These are phyloP conservation scores for Ophion obscuratus DNA, from an alignment of 2,888 invertebrate species.

Conservation along the genomic window DNA sequence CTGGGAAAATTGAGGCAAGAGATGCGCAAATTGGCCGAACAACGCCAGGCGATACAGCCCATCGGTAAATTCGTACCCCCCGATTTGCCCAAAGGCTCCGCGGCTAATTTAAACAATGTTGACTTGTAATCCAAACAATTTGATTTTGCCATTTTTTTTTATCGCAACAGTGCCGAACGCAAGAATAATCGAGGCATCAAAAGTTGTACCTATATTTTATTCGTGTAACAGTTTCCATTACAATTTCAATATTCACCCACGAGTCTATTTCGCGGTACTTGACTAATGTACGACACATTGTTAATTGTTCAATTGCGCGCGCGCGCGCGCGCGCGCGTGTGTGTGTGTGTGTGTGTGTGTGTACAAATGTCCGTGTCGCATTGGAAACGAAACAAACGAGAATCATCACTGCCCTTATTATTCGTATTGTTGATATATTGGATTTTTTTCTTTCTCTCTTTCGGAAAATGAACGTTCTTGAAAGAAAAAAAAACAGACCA, in stretches of 20 bases:
- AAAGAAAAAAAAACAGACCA: conserved; percentile 23
- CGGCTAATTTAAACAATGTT: conserved; percentile 92
- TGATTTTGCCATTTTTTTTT: background rate
- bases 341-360: conserved; percentile 64
- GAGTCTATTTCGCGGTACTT: conserved; percentile 31
- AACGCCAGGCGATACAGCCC: conserved; percentile 85
- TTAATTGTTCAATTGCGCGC: conserved; percentile 54
- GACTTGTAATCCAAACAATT: conserved; percentile 86
- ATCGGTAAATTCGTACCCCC: conserved; percentile 88
- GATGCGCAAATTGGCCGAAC: conserved; percentile 90
- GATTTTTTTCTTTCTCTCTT: conserved; percentile 10
- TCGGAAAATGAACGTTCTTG: conserved; percentile 18
- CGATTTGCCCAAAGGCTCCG: conserved; percentile 89
- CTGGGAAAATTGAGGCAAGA: conserved; percentile 93
- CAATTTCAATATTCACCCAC: conserved; percentile 54
- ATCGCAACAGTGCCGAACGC: background rate
- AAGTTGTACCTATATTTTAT: conserved; percentile 65
- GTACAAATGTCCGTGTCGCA: conserved; percentile 64
- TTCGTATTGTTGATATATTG: conserved; percentile 33
- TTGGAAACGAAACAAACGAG: conserved; percentile 24
- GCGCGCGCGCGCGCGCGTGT: too few species aligned
- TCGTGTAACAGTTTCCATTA: conserved; percentile 64
- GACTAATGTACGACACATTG: conserved; percentile 64
- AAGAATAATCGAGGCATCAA: conserved; percentile 13
- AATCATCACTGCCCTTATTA: conserved; percentile 49